A percentile compares a stretch with the other conserved stretches of the same genome.
Conservation (phyloP, 2,797 vertebrate genomes). For the Mormyrops boulengeri region DNA sequence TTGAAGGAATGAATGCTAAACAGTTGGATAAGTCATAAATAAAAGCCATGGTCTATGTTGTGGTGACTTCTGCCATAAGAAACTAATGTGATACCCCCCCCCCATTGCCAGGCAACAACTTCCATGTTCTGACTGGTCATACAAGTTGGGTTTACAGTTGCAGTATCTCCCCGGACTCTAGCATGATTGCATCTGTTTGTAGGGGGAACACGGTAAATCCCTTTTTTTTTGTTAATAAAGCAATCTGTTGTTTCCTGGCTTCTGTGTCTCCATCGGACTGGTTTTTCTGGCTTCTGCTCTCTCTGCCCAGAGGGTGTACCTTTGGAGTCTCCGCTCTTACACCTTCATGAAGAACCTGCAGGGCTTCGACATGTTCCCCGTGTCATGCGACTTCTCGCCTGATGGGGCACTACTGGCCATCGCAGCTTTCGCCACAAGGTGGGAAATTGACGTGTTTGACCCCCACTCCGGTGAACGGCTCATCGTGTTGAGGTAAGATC, state of each 20-base stretch:
- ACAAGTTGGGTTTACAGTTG: conserved; percentile 90
- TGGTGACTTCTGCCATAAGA: not conserved
- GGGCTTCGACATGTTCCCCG: conserved; percentile 67
- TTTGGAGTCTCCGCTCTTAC: conserved; percentile 91
- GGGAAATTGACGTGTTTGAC: conserved; percentile 91
- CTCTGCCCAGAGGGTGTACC: conserved; percentile 69
- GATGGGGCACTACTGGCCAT: conserved; percentile 88
- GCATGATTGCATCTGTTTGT: conserved; percentile 85
- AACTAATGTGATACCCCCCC: not conserved
- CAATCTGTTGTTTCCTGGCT: not conserved
- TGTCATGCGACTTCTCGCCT: conserved; percentile 88
- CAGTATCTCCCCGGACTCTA: conserved; percentile 84
- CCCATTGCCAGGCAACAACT: conserved; percentile 65
- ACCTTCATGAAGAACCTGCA: conserved; percentile 83
- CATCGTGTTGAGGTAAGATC: conserved; percentile 72
- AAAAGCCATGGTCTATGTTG: not conserved
- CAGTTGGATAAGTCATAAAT: not conserved
- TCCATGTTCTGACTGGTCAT: conserved; percentile 82
- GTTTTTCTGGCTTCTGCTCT: not conserved
- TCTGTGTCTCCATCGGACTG: not conserved
- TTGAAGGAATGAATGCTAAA: not conserved
- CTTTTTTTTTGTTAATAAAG: not conserved
- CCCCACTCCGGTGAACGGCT: conserved; percentile 87
- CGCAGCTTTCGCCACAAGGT: conserved; percentile 70
- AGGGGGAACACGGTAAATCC: conserved; percentile 77